Evolutionary conservation across 2,797 vertebrate species (phyloP), one percentile per base, ranked within the genome.

Genomic region (Peromyscus eremicus): DNA sequence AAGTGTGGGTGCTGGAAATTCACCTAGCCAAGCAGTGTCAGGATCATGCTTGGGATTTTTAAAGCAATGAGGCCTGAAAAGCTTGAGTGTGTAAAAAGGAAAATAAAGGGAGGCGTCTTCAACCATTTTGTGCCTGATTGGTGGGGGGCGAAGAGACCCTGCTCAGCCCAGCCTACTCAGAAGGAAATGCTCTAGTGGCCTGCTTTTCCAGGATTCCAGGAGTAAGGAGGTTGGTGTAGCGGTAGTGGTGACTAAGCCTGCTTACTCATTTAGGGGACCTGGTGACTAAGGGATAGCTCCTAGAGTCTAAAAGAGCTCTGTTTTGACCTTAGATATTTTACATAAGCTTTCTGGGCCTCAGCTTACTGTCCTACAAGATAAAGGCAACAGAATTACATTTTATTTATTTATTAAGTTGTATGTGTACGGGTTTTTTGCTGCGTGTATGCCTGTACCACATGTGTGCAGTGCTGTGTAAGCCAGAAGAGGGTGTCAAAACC

Each of bases 21-120:
- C 88, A 98, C 98, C 98, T 98, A 99, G 95, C 98, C 98, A 23
- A 99, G 96, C 77, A 99, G 91, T 93, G 97, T 98, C 97, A 99
- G 94, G 98, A 98, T 95, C 13, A 99, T 95, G 92, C 98, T 98
- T 60, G 99, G 94, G 94, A 99, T 96, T 97, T 99, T 99, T 98
- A 99, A 98, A 95, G 98, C 98, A 0, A 98, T 98, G n/a, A 99
- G 40, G 98, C 98, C 98, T 99, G 93, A 66, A 92, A 94, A 32
- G 43, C 27, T 55, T 70, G 77, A 37, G 80, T 89, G 43, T n/a
- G 27, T 55, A 37, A 0, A 12, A 25, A 57, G 37, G 62, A 90
- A 82, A 66, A 5, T 6, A 11, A 71, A 86, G 43, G 34, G 0
- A 23, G 34, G 40, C 25, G 11, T 16, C 40, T 4, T 49, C 0